Evolutionary conservation across 2,113 vertebrate genomes (phyloP), one percentile per base, ranked within the genome.

Genomic region (Albula goreensis): DNA sequence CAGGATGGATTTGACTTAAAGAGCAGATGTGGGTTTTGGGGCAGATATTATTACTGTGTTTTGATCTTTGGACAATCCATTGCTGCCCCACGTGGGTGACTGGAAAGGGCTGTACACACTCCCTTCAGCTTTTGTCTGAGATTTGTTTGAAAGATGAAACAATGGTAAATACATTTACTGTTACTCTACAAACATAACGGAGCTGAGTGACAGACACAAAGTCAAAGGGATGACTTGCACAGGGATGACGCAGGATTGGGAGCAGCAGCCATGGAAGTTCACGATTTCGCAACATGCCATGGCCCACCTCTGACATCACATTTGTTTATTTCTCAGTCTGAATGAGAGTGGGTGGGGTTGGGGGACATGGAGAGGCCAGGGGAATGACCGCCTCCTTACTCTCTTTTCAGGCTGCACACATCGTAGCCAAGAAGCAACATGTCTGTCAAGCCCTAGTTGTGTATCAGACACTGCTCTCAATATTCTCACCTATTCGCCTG

Each of bases 21-120:
- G 86, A 90, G 86, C 85, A 89, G 88, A 89, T 88, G 82, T 51
- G 87, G 84, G 77, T 78, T 70, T 85, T 49, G 50, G 19, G 74
- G n/a, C 11, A 31, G 13, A 84, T 15, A 85, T 80, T 79, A 57
- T 49, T 80, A 70, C 15, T 52, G 12, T 80, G 52, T 56, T 17
- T 78, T 78, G 50, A 7, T 56, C 53, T 56, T 56, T 56, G 53
- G 53, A 56, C 53, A 56, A 9, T 6, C 53, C 12, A 41, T 41
- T 41, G 53, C 5, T 2, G 63, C 63, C 19, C 70, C 70, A 31
- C n/a, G 70, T 31, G n/a, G 70, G 8, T 74, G 70, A 7, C n/a
- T n/a, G 70, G 70, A 74, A 31, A 25, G 1, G 2, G 70, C 15
- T 22, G 22, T 41, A 41, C 31, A 41, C 31, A 41, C 31, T 41